phyloP scores from a whole-genome alignment of 2,888 invertebrate genomes.

The Eilema griseolum region DNA sequence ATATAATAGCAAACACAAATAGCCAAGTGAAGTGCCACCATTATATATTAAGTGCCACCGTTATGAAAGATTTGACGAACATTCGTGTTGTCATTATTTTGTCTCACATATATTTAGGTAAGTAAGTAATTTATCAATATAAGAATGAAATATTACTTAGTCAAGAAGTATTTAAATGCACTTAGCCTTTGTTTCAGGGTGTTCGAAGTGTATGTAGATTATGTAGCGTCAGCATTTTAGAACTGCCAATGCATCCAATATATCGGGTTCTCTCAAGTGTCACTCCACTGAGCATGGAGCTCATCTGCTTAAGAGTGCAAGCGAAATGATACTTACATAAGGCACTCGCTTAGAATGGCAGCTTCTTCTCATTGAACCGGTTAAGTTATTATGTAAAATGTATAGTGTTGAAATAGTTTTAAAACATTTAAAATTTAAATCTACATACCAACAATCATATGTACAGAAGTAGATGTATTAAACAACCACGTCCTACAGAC shows the following conservation, averaged over 20 bases:
- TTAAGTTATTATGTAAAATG: neutral
- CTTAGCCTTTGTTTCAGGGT: neutral
- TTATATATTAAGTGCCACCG: too few relatives aligned
- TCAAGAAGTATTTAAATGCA: neutral
- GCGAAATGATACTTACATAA: neutral
- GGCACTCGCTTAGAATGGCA: constrained; percentile 5
- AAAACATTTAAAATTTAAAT: too few relatives aligned
- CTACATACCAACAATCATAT: too few relatives aligned
- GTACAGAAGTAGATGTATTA: too few relatives aligned
- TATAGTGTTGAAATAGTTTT: neutral
- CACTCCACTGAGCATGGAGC: constrained; percentile 11
- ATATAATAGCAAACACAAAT: too few relatives aligned
- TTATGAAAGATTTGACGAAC: too few relatives aligned
- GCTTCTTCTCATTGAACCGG: neutral
- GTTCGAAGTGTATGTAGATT: neutral
- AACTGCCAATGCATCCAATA: neutral
- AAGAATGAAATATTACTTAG: neutral
- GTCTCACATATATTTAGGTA: too few relatives aligned
- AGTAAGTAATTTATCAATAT: neutral
- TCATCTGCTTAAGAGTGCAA: constrained; percentile 11
- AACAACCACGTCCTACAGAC: too few relatives aligned
- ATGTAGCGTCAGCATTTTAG: neutral
- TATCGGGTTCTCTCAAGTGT: constrained; percentile 3
- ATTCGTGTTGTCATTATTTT: too few relatives aligned
- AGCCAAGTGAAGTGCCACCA: too few relatives aligned